Percentiles rank a stretch among this genome's conserved stretches.
Conservation (phyloP, 2,797 vertebrate genomes). For the Aplochiton taeniatus region DNA sequence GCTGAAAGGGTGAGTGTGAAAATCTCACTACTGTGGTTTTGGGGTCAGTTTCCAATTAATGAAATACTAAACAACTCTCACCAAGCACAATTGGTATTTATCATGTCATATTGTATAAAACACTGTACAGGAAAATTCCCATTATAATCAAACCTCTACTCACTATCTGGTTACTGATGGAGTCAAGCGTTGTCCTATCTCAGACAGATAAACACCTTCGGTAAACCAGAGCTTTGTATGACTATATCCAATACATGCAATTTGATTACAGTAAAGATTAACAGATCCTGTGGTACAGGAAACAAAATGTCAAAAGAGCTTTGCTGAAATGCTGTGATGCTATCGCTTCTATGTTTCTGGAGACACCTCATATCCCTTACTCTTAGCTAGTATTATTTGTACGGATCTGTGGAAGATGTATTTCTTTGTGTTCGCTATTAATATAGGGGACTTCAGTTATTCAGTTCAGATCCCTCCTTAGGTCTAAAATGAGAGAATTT, state of each 20-base stretch:
- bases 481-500: not conserved
- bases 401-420: too few species aligned
- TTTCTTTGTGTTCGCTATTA: too few species aligned
- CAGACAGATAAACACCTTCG: slow-evolving; percentile 36
- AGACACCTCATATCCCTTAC: slow-evolving; percentile 40
- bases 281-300: slow-evolving; percentile 51
- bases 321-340: slow-evolving; percentile 56
- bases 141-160: slow-evolving; percentile 41
- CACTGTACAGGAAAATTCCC: slow-evolving; percentile 34
- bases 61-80: too few species aligned
- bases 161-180: slow-evolving; percentile 25
- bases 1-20: too few species aligned
- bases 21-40: not conserved
- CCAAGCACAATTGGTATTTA: slow-evolving; percentile 5
- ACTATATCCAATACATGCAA: slow-evolving; percentile 50
- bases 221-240: slow-evolving; percentile 44
- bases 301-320: slow-evolving; percentile 72
- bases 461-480: not conserved
- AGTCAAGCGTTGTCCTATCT: not conserved
- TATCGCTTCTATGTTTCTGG: slow-evolving; percentile 57
- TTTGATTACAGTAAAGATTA: slow-evolving; percentile 56
- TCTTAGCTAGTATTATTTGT: slow-evolving; percentile 15
- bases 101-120: not conserved
- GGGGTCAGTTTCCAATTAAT: too few species aligned
- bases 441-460: not conserved